These are phyloP conservation scores for Parnassius orleans DNA, from an alignment of 2,888 invertebrate species.

Conservation along the genomic window DNA sequence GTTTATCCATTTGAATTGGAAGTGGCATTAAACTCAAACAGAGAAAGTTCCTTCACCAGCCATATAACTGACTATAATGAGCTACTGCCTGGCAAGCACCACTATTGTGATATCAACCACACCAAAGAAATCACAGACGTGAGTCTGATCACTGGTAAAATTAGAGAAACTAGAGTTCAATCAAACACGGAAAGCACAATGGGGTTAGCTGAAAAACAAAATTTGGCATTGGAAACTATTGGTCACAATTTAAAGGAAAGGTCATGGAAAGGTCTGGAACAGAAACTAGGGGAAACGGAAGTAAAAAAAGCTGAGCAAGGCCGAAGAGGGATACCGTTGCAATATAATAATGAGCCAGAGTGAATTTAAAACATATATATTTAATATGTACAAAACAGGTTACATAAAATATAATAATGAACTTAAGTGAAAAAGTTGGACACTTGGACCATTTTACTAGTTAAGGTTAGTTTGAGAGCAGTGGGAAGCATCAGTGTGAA, in stretches of 20 bases:
- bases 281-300: conserved; percentile 87
- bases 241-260: conserved; percentile 85
- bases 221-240: conserved; percentile 77
- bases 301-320: conserved; percentile 86
- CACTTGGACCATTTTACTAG: no score
- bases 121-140: conserved; percentile 81
- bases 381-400: conserved; percentile 42
- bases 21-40: conserved; percentile 84
- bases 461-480: no score
- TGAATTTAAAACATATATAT: conserved; percentile 37
- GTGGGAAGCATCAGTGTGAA: no score
- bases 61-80: conserved; percentile 89
- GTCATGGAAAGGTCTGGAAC: conserved; percentile 93
- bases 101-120: conserved; percentile 70
- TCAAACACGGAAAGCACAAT: conserved; percentile 52
- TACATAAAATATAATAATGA: conserved; percentile 23
- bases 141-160: conserved; percentile 87
- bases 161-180: conserved; percentile 76
- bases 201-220: conserved; percentile 70
- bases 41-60: conserved; percentile 78
- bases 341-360: conserved; percentile 83
- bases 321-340: conserved; percentile 87
- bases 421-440: neutral
- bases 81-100: conserved; percentile 83
- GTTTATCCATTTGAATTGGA: conserved; percentile 96